Conservation (phyloP, 1,140 invertebrate genomes). For the Patella vulgata region DNA sequence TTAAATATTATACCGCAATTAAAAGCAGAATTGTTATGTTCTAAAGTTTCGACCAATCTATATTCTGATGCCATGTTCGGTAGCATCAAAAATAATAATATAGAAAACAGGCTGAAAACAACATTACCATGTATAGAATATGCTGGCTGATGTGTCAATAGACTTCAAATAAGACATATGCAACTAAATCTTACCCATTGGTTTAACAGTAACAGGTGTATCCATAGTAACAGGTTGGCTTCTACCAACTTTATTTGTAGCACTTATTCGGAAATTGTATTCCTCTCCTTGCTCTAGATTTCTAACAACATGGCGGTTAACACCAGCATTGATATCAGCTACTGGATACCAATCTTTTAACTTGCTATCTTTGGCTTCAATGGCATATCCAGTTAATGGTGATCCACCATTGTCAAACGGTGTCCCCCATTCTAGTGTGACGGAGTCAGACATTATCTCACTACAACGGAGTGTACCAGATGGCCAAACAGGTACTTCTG, state of each 20-base stretch:
- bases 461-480: conserved; percentile 88
- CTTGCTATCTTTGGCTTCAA: conserved; percentile 93
- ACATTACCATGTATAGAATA: too few species aligned
- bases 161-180: too few species aligned
- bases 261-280: conserved; percentile 95
- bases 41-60: too few species aligned
- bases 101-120: too few species aligned
- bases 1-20: too few species aligned
- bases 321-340: conserved; percentile 41
- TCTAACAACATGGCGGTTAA: conserved; percentile 43
- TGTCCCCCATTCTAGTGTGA: conserved; percentile 68
- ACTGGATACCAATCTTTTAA: conserved; percentile 91
- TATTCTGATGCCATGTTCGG: too few species aligned
- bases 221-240: conserved; percentile 88
- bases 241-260: conserved; percentile 96
- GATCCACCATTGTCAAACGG: conserved; percentile 67
- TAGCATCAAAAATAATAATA: too few species aligned
- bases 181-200: conserved; percentile 75
- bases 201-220: conserved; percentile 91
- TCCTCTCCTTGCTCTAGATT: conserved; percentile 74
- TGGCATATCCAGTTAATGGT: conserved; percentile 82
- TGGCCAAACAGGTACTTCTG: conserved; percentile 77
- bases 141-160: too few species aligned
- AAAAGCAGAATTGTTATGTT: too few species aligned
- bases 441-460: conserved; percentile 87